Percentiles rank a stretch among this genome's conserved stretches.
Conservation (phyloP, 1,140 invertebrate species). For the Panagrolaimus sp. region DNA sequence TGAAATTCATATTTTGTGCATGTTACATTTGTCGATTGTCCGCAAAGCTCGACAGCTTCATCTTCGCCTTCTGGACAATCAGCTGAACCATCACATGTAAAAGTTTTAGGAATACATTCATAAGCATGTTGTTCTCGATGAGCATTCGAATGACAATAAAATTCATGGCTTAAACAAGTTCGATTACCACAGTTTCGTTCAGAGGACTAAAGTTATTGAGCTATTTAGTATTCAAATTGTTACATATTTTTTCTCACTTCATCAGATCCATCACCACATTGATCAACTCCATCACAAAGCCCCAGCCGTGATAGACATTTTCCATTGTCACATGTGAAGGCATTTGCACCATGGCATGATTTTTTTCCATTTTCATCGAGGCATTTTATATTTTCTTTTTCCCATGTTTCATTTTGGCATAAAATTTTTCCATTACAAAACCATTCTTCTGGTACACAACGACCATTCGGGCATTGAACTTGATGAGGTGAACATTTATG, state of each 20-base stretch:
- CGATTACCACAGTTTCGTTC: too few relatives aligned
- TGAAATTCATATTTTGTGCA: conserved; percentile 83
- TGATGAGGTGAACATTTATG: conserved; percentile 77
- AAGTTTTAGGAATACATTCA: conserved; percentile 86
- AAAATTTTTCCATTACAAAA: conserved; percentile 71
- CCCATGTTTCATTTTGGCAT: conserved; percentile 79
- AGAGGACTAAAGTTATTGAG: too few relatives aligned
- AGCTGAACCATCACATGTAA: conserved; percentile 85
- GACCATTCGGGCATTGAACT: conserved; percentile 80
- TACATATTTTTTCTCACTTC: conserved; percentile 45
- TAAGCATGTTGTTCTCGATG: conserved; percentile 55
- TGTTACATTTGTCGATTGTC: conserved; percentile 68
- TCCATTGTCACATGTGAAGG: conserved; percentile 67
- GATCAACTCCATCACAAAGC: conserved; percentile 86
- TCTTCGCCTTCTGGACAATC: conserved; percentile 74
- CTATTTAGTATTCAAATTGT: conserved; percentile 40
- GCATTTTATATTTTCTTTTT: conserved; percentile 79
- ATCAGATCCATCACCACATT: conserved; percentile 70
- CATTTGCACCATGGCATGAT: conserved; percentile 68
- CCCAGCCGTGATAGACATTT: conserved; percentile 76
- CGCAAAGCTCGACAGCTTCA: conserved; percentile 67
- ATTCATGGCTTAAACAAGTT: conserved; percentile 22
- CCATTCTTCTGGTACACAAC: conserved; percentile 44
- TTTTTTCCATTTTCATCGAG: conserved; percentile 89
- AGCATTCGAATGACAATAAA: conserved; percentile 46